phyloP scores from a whole-genome alignment of 2,888 invertebrate species.

The Tribolium freemani region DNA sequence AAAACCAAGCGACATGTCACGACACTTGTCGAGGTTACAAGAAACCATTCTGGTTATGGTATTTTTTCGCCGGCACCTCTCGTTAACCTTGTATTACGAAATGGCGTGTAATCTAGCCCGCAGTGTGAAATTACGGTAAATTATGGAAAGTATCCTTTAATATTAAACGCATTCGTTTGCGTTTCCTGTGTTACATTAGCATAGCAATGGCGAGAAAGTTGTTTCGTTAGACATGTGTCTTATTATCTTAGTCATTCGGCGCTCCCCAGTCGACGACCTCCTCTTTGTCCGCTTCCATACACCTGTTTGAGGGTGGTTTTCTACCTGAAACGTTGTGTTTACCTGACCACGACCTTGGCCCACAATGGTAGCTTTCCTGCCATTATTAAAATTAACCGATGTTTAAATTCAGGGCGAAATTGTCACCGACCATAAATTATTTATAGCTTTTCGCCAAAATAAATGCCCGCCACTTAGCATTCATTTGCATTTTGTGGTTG shows the following conservation, averaged over 20 bases:
- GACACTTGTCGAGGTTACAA: slow-evolving; percentile 18
- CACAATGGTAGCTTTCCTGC: slow-evolving; percentile 7
- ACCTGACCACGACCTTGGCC: slow-evolving; percentile 34
- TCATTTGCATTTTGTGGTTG: slow-evolving; percentile 33
- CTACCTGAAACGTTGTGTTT: slow-evolving; percentile 26
- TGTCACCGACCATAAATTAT: slow-evolving; percentile 22
- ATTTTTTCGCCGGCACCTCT: slow-evolving; percentile 29
- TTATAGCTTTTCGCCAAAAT: slow-evolving; percentile 40
- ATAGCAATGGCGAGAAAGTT: slow-evolving; percentile 43
- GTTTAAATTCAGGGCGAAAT: slow-evolving; percentile 28
- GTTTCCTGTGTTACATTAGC: slow-evolving; percentile 48
- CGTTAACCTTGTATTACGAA: slow-evolving; percentile 45
- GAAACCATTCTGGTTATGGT: slow-evolving; percentile 12
- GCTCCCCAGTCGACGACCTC: slow-evolving; percentile 57
- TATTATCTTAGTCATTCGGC: slow-evolving; percentile 29
- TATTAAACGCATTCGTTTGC: slow-evolving; percentile 38
- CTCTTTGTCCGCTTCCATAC: slow-evolving; percentile 48
- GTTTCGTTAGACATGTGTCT: slow-evolving; percentile 37
- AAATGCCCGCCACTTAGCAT: slow-evolving; percentile 34
- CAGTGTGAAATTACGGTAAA: slow-evolving; percentile 44
- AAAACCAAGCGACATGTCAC: slow-evolving; percentile 31
- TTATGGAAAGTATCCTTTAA: slow-evolving; percentile 43
- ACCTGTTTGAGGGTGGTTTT: slow-evolving; percentile 41
- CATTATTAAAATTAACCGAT: slow-evolving; percentile 20
- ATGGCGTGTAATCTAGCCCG: slow-evolving; percentile 37